These are phyloP conservation scores for Arnoldichthys spilopterus DNA, from an alignment of 2,797 vertebrate species.

Conservation along the genomic window DNA sequence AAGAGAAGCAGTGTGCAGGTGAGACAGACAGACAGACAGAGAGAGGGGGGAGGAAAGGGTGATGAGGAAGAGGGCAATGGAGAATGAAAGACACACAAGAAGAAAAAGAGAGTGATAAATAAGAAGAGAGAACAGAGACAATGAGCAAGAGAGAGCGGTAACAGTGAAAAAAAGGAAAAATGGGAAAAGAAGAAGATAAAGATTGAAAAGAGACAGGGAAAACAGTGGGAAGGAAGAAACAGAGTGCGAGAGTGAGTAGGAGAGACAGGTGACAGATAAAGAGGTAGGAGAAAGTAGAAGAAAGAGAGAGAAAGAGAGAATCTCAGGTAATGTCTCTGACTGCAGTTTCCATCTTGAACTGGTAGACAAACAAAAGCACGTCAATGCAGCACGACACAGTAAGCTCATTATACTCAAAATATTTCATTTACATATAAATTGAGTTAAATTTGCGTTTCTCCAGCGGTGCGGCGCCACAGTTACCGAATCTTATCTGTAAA, in stretches of 20 bases:
- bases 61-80: too few species aligned
- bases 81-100: too few species aligned
- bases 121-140: not conserved
- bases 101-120: too few species aligned
- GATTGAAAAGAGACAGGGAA: not conserved
- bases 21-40: too few species aligned
- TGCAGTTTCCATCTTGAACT: conserved; percentile 60
- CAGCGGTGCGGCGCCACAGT: conserved; percentile 63
- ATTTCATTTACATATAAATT: conserved; percentile 82
- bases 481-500: conserved; percentile 68
- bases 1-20: not conserved
- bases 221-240: not conserved
- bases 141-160: not conserved
- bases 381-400: conserved; percentile 69
- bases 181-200: not conserved
- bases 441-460: conserved; percentile 71
- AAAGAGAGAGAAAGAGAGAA: not conserved
- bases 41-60: not conserved
- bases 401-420: conserved; percentile 75
- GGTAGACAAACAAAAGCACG: conserved; percentile 64
- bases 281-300: not conserved
- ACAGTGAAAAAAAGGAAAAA: too few species aligned
- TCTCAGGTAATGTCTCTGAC: conserved; percentile 61
- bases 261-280: too few species aligned
- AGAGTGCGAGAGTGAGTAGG: too few species aligned